Base-by-base conservation (phyloP, 2,888 invertebrate genomes). In the Tenthredo livida region DNA sequence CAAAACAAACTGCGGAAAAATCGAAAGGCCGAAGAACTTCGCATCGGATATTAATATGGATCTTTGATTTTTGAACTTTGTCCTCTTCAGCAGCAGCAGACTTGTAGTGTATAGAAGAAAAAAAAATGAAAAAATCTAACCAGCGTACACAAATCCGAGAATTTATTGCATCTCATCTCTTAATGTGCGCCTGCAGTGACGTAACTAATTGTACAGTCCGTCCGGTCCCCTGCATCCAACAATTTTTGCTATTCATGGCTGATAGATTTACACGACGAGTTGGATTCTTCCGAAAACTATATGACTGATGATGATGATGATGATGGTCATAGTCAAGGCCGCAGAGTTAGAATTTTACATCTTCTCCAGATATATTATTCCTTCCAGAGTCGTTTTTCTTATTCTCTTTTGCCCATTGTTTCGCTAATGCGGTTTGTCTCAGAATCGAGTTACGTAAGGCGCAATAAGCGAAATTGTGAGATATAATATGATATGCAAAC, bases 21-120 rank as follows among this genome's bases (percentile, higher is more conserved):
- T 47, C 47, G 4, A 47, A 17, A n/a, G 50, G 17, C 65, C 21
- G 5, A 3, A 29, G 9, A 29, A 65, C 25, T 29, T 67, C 4
- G 29, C 15, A 12, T 33, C 33, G 67, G 67, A 47, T 47, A 43
- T 47, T 67, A 15, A n/a, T 1, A 37, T 9, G 70, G 70, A 37
- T 70, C 70, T 70, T 37, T 70, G 40, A 37, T 37, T 70, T 37
- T 70, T n/a, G n/a, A 40, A n/a, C 40, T 70, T 70, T 40, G 37
- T 4, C 70, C 70, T 33, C n/a, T 2, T 29, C 29, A 2, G n/a
- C n/a, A n/a, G n/a, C 33, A 10, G 9, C 33, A n/a, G 37, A 25
- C 25, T 61, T 25, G n/a, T 9, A 6, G 2, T 25, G 10, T 61
- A n/a, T 25, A 25, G 12, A n/a, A n/a, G n/a, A 61, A 43, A 43